phyloP scores from a whole-genome alignment of 2,797 vertebrate genomes.

The Rhinoraja longicauda region DNA sequence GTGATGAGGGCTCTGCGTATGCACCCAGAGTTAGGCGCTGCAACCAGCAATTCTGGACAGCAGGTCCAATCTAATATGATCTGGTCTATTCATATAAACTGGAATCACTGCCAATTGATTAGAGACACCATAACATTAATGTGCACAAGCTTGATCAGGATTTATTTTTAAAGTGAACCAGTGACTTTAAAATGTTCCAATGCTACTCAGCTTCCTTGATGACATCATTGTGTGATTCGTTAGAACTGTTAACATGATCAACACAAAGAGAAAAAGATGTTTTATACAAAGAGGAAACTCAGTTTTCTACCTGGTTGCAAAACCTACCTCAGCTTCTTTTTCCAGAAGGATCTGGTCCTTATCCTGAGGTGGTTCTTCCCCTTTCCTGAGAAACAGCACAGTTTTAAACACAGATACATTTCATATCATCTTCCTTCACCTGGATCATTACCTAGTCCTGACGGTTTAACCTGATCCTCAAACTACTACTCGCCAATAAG shows the following conservation, averaged over 20 bases:
- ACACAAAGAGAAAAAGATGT: neutral
- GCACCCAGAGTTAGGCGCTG: no score
- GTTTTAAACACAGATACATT: conserved; percentile 1
- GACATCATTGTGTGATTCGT: no score
- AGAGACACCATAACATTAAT: neutral
- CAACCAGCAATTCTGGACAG: no score
- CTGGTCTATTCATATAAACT: neutral
- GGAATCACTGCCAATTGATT: neutral
- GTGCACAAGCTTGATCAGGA: neutral
- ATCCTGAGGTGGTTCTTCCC: conserved; percentile 79
- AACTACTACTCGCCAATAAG: neutral
- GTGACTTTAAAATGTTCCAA: neutral
- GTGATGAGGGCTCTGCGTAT: no score
- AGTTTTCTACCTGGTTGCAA: neutral
- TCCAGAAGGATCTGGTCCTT: conserved; percentile 95
- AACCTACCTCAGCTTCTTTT: conserved; percentile 92
- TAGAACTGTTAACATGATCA: neutral
- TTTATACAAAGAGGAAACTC: neutral
- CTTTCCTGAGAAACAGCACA: conserved; percentile 64
- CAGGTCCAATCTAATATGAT: no score
- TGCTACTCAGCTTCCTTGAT: no score
- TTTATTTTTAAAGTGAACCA: neutral
- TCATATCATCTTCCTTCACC: neutral
- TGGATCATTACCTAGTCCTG: neutral
- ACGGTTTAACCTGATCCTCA: neutral